Evolutionary conservation across 2,113 vertebrate genomes (phyloP).

Genomic region (Ariopsis seemanni): DNA sequence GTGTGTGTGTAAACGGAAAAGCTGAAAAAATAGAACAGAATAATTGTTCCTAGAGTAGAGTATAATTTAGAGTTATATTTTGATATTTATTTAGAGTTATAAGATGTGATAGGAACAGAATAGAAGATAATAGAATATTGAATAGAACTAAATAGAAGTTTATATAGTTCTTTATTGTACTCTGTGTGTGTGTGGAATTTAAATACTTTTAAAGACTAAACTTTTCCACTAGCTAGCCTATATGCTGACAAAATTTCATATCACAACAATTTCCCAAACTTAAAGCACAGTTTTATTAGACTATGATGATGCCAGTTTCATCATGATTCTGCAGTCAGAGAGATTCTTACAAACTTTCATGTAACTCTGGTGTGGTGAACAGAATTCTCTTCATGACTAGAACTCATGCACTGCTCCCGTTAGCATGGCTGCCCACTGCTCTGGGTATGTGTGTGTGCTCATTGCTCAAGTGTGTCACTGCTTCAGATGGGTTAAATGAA

Average conservation of each 20-base stretch:
- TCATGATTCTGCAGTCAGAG: not conserved
- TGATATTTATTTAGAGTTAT: not conserved
- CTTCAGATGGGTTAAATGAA: no score
- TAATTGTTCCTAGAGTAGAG: not conserved
- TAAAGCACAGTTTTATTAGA: not conserved
- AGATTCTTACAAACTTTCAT: not conserved
- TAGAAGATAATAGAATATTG: not conserved
- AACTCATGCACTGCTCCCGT: not conserved
- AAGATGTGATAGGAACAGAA: not conserved
- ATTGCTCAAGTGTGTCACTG: no score
- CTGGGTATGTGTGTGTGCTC: no score
- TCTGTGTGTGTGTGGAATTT: not conserved
- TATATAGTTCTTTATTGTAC: not conserved
- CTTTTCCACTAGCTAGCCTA: not conserved
- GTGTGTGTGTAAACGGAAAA: not conserved
- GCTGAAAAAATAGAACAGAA: no score
- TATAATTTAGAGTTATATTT: not conserved
- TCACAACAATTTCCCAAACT: not conserved
- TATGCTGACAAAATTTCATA: not conserved
- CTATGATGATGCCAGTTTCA: not conserved
- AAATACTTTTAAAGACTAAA: not conserved
- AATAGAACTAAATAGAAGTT: not conserved
- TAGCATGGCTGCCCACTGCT: no score
- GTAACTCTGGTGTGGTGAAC: not conserved
- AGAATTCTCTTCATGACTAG: not conserved